phyloP scores from a whole-genome alignment of 2,797 vertebrate genomes.

The Neosalanx taihuensis region DNA sequence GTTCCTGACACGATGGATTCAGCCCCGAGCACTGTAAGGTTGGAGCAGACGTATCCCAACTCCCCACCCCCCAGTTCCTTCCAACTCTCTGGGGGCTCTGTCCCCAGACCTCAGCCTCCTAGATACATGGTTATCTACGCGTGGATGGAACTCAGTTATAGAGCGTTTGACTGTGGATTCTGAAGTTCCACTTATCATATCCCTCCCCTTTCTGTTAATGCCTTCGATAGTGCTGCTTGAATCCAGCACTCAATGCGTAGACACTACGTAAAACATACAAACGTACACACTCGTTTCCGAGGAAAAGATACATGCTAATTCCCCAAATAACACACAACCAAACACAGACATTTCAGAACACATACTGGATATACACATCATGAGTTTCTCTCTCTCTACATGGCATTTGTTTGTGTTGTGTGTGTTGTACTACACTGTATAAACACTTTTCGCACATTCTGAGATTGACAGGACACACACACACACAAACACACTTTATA shows the following conservation, averaged over 20 bases:
- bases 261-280: too few species aligned
- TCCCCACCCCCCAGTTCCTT: not conserved
- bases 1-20: constrained; percentile 11
- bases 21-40: not conserved
- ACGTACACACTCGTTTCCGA: not conserved
- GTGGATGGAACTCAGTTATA: too few species aligned
- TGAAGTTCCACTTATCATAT: too few species aligned
- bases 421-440: not conserved
- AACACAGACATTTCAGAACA: not conserved
- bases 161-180: too few species aligned
- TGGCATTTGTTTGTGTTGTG: not conserved
- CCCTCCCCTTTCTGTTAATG: too few species aligned
- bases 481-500: constrained; percentile 1
- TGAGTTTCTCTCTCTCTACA: not conserved
- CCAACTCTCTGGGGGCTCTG: constrained; percentile 9
- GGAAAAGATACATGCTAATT: not conserved
- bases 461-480: not conserved
- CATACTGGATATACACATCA: not conserved
- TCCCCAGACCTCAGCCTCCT: not conserved
- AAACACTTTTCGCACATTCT: not conserved
- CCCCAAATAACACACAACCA: not conserved
- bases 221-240: not conserved
- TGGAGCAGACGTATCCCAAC: not conserved
- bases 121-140: not conserved
- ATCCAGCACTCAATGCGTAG: not conserved